Evolutionary conservation across 2,888 invertebrate species (phyloP), one percentile per base, ranked within the genome.

Genomic region (Drosophila stalkeri): DNA sequence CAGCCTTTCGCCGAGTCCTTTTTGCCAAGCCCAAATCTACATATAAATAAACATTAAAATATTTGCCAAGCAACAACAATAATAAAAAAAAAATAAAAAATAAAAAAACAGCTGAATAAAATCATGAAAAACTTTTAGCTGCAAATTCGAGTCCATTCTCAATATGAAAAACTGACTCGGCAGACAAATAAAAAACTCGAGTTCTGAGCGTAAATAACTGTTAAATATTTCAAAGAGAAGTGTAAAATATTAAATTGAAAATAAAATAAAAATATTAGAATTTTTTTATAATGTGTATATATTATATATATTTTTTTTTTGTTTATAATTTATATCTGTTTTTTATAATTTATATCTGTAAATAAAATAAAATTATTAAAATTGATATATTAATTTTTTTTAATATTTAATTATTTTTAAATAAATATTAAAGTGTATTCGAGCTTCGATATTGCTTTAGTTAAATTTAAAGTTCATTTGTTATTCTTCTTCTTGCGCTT

Each of bases 1-100:
- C 65, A 69, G 68, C 72, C 62, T 82, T 82, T 71, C 56, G 62
- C 44, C 56, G 46, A 68, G 81, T 81, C 79, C 81, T 83, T 82
- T 86, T 86, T 71, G 72, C 62, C 72, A 59, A 65, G 70, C 77
- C 77, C 33, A 80, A 90, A 88, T 85, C 84, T 85, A 85, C 88
- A 87, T 83, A 90, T 90, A 92, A 92, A 91, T 91, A 92, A 90
- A 91, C 89, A 91, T 90, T 90, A 90, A 91, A 90, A 90, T 90
- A 90, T 87, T 87, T 90, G 72, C 56, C 47, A 57, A 64, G 47
- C 51, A 49, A 67, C 51, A 49, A 67, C 66, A 73, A 62, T 35
- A 59, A 46, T 33, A 54, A 46, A 74, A 54, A 37, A 54, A 46
- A 69, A 2, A n/a, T n/a, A n/a, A n/a, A n/a, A 46, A 37, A 54